These are phyloP conservation scores for Theristicus caerulescens DNA, from an alignment of 2,113 vertebrate species.

Conservation along the genomic window DNA sequence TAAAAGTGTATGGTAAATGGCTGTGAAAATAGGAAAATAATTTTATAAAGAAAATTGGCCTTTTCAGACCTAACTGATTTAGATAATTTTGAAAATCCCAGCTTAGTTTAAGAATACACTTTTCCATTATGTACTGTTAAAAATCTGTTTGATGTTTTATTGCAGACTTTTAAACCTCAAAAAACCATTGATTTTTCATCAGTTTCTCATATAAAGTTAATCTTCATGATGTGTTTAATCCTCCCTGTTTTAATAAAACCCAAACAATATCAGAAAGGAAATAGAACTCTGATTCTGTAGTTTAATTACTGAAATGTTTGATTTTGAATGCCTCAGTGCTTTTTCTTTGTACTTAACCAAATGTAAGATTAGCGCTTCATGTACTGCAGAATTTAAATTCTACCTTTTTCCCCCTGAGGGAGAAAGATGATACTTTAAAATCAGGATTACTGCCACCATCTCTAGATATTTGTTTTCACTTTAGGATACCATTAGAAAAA, in stretches of 20 bases:
- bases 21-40: constrained; percentile 31
- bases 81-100: constrained; percentile 35
- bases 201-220: constrained; percentile 53
- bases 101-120: background rate
- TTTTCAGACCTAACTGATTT: constrained; percentile 1
- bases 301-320: constrained; percentile 78
- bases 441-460: background rate
- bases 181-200: constrained; percentile 29
- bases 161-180: constrained; percentile 8
- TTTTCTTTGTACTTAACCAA: constrained; percentile 68
- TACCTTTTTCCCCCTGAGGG: background rate
- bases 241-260: constrained; percentile 69
- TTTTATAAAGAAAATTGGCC: background rate
- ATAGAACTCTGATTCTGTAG: constrained; percentile 29
- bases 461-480: background rate
- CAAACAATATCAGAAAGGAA: constrained; percentile 69
- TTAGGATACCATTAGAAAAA: background rate
- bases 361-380: constrained; percentile 48
- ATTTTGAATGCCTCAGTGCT: constrained; percentile 71
- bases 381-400: constrained; percentile 49
- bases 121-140: background rate
- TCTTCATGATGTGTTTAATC: constrained; percentile 57
- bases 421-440: background rate
- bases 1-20: background rate
- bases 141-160: constrained; percentile 10